A percentile compares a stretch with the other conserved stretches of the same genome.
These are phyloP conservation scores for Neostethus bicornis DNA, from an alignment of 2,797 vertebrate genomes.

Conservation along the genomic window DNA sequence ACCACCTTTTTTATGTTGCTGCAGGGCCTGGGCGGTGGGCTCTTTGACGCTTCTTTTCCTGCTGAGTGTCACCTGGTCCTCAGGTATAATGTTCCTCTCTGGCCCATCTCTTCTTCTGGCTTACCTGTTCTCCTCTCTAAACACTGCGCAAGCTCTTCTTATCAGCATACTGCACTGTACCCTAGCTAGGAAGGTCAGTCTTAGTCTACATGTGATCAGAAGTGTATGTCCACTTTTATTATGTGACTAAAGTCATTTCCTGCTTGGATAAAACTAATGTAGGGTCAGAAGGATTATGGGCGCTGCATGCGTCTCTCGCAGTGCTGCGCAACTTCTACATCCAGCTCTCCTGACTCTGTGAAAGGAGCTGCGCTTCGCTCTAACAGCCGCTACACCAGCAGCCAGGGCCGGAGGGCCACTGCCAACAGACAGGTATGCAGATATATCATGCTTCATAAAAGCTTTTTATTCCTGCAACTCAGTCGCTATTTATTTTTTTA, in stretches of 20 bases:
- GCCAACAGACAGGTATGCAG: conserved; percentile 77
- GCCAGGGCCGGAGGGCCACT: conserved; percentile 80
- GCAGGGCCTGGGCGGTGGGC: conserved; percentile 90
- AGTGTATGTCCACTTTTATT: neutral
- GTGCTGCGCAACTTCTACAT: conserved; percentile 85
- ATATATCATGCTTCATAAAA: too few relatives aligned
- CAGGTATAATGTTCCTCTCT: conserved; percentile 90
- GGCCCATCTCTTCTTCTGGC: conserved; percentile 90
- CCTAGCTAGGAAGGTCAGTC: conserved; percentile 89
- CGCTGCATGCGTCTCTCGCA: conserved; percentile 89
- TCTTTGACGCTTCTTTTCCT: conserved; percentile 90
- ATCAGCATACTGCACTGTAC: conserved; percentile 92
- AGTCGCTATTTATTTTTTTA: too few relatives aligned
- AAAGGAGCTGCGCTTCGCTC: conserved; percentile 88
- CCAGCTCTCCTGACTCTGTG: conserved; percentile 85
- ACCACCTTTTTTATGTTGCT: neutral
- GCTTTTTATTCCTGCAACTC: too few relatives aligned
- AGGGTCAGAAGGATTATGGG: conserved; percentile 94
- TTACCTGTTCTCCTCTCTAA: conserved; percentile 93
- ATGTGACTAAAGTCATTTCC: neutral
- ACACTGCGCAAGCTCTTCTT: conserved; percentile 90
- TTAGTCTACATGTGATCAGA: neutral
- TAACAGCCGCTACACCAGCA: conserved; percentile 90
- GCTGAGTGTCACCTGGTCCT: conserved; percentile 91
- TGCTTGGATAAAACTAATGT: conserved; percentile 1